These are phyloP conservation scores for Scelioninae gen. 2 DNA, from an alignment of 2,888 invertebrate genomes.

Conservation along the genomic window DNA sequence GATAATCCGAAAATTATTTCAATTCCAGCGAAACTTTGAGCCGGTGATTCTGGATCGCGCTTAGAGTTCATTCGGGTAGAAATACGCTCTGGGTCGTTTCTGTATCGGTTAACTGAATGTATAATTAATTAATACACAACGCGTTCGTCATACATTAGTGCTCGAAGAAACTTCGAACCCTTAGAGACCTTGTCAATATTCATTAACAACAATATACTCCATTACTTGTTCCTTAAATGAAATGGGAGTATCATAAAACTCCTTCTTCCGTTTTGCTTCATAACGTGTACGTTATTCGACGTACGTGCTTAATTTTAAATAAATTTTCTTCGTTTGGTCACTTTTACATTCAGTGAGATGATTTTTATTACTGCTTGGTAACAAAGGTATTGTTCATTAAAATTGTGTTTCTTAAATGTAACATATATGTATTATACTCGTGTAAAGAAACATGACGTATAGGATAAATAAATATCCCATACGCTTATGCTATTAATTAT, in stretches of 20 bases:
- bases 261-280: conserved; percentile 23
- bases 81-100: conserved; percentile 48
- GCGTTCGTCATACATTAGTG: conserved; percentile 54
- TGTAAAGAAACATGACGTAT: too few species aligned
- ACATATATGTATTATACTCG: too few species aligned
- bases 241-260: conserved; percentile 39
- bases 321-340: conserved; percentile 35
- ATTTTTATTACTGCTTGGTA: conserved; percentile 5
- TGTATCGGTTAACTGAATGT: conserved; percentile 58
- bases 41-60: conserved; percentile 28
- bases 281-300: conserved; percentile 25
- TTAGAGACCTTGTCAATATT: conserved; percentile 57
- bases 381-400: not conserved
- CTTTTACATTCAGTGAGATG: conserved; percentile 22
- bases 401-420: too few species aligned
- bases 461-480: too few species aligned
- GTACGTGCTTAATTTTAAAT: conserved; percentile 36
- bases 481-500: too few species aligned
- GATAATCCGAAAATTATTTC: conserved; percentile 42
- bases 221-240: not conserved
- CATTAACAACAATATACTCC: conserved; percentile 51
- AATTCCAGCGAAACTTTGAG: conserved; percentile 37
- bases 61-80: conserved; percentile 41
- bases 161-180: conserved; percentile 54
- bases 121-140: conserved; percentile 60